Base-by-base conservation (phyloP, 2,888 invertebrate genomes). In the Antheraea yamamai region DNA sequence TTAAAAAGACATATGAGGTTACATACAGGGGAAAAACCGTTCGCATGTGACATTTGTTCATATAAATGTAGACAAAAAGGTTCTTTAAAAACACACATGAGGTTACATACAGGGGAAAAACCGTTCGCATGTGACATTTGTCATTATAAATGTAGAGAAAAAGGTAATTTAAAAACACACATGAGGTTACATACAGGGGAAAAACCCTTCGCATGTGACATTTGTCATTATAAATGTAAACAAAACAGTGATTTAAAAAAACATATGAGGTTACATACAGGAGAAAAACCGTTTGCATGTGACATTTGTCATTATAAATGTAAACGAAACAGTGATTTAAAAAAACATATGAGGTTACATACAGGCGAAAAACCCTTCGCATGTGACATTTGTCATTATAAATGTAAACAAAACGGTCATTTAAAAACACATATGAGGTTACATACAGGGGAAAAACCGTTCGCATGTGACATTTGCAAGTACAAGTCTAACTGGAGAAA, bases 371-470 rank as follows among this genome's bases (percentile, higher is more conserved):
- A 81, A 73, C 78, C 77, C 4, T 76, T 73, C 47, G 47, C 16
- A 20, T 78, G 78, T 74, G 51, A 75, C 55, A 58, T 58, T 64
- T 77, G 77, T 75, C n/a, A 61, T 51, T 72, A 76, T 72, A 72
- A n/a, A 51, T 77, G 51, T 72, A 74, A 18, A 16, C 7, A 26
- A 16, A 74, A 70, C 20, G 8, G 58, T 72, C 0, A n/a, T 71
- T 74, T 75, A 68, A 75, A 47, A 47, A 77, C 58, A 68, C 80
- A 79, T 20, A 74, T 77, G 94, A 30, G 23, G 26, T 52, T n/a
- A 30, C 66, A 58, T 10, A n/a, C 18, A 6, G 64, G 30, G 10
- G 39, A n/a, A 12, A 58, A 10, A 23, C 52, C 26, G 0, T 74
- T 58, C 58, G 47, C 47, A 35, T 79, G 78, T 73, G 35, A 78